A percentile compares a stretch with the other conserved stretches of the same genome.
Conservation (phyloP, 2,797 vertebrate species). For the Anniella stebbinsi region DNA sequence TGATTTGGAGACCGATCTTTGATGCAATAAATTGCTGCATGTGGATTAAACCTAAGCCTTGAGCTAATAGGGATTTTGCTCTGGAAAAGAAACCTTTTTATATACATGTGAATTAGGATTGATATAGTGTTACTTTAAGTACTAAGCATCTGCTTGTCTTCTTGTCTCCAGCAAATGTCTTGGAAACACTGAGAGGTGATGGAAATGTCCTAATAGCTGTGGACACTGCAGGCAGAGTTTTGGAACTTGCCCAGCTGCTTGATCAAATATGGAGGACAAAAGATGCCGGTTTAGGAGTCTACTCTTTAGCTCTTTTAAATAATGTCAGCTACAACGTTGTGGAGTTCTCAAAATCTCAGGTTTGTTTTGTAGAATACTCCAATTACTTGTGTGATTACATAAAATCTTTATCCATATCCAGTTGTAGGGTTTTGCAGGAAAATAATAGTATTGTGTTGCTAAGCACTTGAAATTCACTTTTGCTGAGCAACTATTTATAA, state of each 20-base stretch:
- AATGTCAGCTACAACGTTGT: conserved; percentile 99
- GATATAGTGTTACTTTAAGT: background rate
- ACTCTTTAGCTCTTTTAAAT: conserved; percentile 95
- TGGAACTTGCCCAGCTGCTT: conserved; percentile 96
- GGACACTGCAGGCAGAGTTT: conserved; percentile 95
- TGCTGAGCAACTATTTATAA: background rate
- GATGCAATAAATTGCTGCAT: background rate
- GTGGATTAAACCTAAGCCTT: background rate
- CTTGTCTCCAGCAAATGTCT: conserved; percentile 88
- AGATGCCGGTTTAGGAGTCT: conserved; percentile 94
- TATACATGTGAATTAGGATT: conserved; percentile 29
- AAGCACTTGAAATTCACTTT: background rate
- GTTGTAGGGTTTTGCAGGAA: background rate
- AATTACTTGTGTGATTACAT: background rate
- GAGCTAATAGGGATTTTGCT: background rate
- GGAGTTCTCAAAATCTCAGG: conserved; percentile 99
- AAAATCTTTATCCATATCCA: background rate
- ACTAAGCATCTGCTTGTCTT: conserved; percentile 52
- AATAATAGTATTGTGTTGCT: background rate
- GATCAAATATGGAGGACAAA: conserved; percentile 99
- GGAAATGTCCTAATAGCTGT: conserved; percentile 96
- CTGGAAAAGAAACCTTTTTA: background rate
- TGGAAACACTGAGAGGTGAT: conserved; percentile 96
- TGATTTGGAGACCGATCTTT: background rate
- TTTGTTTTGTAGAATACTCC: conserved; percentile 71